Evolutionary conservation across 2,113 vertebrate genomes (phyloP).

Genomic region (Percina caprodes): DNA sequence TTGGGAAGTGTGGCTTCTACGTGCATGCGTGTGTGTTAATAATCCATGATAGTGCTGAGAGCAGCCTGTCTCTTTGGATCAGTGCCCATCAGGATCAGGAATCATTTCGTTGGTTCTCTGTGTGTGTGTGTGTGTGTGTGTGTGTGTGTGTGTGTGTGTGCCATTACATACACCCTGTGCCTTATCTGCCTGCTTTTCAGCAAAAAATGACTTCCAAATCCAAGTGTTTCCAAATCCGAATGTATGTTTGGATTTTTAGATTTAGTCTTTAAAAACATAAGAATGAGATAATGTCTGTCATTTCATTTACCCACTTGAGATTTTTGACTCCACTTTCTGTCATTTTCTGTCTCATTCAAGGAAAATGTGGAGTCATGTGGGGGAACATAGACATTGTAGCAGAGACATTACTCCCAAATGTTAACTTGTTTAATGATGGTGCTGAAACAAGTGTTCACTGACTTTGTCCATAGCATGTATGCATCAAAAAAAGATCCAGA

Average conservation of each 20-base stretch:
- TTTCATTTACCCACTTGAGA: not conserved
- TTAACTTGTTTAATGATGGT: not conserved
- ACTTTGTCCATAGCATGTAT: not conserved
- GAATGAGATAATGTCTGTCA: conserved; percentile 16
- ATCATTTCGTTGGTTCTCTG: conserved; percentile 61
- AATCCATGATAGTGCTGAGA: conserved; percentile 69
- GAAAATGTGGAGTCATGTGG: not conserved
- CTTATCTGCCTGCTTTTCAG: conserved; percentile 35
- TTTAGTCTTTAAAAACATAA: conserved; percentile 16
- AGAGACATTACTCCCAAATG: no score
- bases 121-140: conserved; percentile 45
- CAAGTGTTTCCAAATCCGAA: conserved; percentile 19
- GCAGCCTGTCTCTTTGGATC: conserved; percentile 73
- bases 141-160: conserved; percentile 10
- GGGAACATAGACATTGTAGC: not conserved
- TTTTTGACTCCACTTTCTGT: not conserved
- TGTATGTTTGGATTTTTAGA: conserved; percentile 10
- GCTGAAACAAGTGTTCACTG: not conserved
- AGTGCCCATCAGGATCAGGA: conserved; percentile 78
- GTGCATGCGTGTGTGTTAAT: conserved; percentile 42
- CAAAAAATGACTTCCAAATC: conserved; percentile 28
- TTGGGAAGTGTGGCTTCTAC: conserved; percentile 32
- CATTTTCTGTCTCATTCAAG: not conserved
- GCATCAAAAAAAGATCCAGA: not conserved
- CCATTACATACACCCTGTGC: conserved; percentile 3